Evolutionary conservation across 2,888 invertebrate genomes (phyloP), one percentile per base, ranked within the genome.

Genomic region (Blastobasis lacticolella): DNA sequence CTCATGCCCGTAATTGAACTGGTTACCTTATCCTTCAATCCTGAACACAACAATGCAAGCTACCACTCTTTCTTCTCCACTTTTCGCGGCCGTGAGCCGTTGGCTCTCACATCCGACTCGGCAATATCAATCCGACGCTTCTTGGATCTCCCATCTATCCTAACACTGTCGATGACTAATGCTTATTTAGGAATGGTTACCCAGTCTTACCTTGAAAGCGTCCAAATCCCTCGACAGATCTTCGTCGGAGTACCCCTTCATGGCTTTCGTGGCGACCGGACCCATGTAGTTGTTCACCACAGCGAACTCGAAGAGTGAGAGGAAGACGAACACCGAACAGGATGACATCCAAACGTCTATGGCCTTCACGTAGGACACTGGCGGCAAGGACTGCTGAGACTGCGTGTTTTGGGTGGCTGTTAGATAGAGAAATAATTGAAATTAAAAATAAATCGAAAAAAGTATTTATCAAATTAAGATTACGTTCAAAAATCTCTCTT

Each of bases 291-390:
- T 95, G 73, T 96, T 96, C 45, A 96, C 96, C 4, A 96, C 93
- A 0, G 96, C 96, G 72, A 96, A 96, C 81, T 96, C 96, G 91
- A 96, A 95, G 38, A 95, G 89, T 0, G 95, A 95, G 50, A 96
- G 90, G 74, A 96, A 96, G n/a, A 96, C 96, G 78, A 96, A 96
- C 10, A 96, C 94, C 3, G 96, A 95, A 74, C 95, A 96, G 0
- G 95, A 95, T 0, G 95, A 96, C 96, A 95, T 96, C 95, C 95
- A 96, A 0, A 95, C 94, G 73, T 96, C 97, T 50, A 97, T 96
- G 0, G 96, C 96, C 81, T 97, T 97, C 0, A 97, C 95, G 77
- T 97, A 97, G 0, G 96, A 96, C 0, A 97, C 97, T 0, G 96
- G 95, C 0, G 96, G 97, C 60, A 97, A 85, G 10, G 93, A 94